phyloP scores from a whole-genome alignment of 2,113 vertebrate genomes.

The Corapipo altera region DNA sequence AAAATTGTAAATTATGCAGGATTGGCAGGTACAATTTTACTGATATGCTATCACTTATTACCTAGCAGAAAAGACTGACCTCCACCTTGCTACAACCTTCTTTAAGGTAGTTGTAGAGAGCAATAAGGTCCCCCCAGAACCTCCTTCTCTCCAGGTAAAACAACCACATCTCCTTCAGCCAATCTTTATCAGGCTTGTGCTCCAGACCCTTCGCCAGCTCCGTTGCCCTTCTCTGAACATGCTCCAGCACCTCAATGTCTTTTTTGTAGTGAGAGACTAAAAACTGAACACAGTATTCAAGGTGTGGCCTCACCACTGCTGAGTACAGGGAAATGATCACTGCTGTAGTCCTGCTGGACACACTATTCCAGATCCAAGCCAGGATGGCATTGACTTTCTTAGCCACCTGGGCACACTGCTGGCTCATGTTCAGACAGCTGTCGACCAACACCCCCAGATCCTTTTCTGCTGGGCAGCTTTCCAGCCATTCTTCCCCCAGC shows the following conservation, averaged over 20 bases:
- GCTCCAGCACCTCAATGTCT: accelerated
- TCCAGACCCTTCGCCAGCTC: not conserved
- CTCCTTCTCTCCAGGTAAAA: not conserved
- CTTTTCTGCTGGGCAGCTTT: accelerated
- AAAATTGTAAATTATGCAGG: not conserved
- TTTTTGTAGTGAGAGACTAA: not conserved
- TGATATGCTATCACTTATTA: not conserved
- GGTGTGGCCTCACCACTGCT: not conserved
- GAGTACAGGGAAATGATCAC: not conserved
- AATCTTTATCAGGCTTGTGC: not conserved
- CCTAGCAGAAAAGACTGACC: not conserved
- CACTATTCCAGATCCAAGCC: not conserved
- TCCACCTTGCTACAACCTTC: not conserved
- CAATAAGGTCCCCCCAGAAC: not conserved
- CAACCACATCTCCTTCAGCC: not conserved
- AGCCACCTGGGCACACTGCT: not conserved
- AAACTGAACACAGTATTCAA: accelerated
- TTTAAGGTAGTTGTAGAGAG: not conserved
- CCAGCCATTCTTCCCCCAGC: not conserved
- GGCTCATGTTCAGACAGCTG: not conserved
- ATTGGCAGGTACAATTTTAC: not conserved
- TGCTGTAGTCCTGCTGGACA: not conserved
- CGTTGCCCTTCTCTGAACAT: accelerated
- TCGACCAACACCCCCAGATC: not conserved
- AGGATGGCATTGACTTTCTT: not conserved